phyloP scores from a whole-genome alignment of 2,797 vertebrate genomes.

The Chaenodraco wilsoni region DNA sequence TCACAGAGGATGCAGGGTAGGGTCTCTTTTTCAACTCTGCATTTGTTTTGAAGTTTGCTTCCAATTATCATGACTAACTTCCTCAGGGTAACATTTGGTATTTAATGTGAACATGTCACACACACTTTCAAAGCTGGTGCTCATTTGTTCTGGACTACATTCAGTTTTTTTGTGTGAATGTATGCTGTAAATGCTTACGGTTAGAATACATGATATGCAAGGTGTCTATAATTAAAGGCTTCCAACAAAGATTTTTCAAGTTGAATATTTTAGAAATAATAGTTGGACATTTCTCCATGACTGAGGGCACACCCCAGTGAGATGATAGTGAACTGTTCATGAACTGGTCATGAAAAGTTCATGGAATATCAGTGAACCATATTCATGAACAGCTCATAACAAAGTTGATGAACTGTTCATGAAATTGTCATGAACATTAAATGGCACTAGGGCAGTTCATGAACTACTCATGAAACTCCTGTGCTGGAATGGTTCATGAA shows the following conservation, averaged over 20 bases:
- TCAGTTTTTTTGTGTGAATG: conserved; percentile 12
- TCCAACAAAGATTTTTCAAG: not conserved
- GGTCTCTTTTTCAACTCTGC: conserved; percentile 63
- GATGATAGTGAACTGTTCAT: too few relatives aligned
- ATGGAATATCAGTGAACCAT: too few relatives aligned
- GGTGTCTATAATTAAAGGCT: not conserved
- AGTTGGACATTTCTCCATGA: not conserved
- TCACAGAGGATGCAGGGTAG: conserved; percentile 68
- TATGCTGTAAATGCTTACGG: conserved; percentile 4
- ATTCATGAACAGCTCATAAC: too few relatives aligned
- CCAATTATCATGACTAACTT: conserved; percentile 76
- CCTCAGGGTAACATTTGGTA: conserved; percentile 70
- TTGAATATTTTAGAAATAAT: not conserved
- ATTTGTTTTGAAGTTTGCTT: conserved; percentile 79
- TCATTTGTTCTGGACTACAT: conserved; percentile 51
- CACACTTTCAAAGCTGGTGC: conserved; percentile 60
- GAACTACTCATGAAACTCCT: too few relatives aligned
- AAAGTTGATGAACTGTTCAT: too few relatives aligned
- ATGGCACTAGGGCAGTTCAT: too few relatives aligned
- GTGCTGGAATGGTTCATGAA: too few relatives aligned
- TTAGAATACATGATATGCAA: not conserved
- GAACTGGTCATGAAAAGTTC: too few relatives aligned
- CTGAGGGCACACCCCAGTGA: conserved; percentile 14
- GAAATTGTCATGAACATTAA: too few relatives aligned
- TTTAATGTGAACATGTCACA: conserved; percentile 74